These are phyloP conservation scores for Acipenser oxyrinchus DNA, from an alignment of 2,797 vertebrate genomes.

Conservation along the genomic window DNA sequence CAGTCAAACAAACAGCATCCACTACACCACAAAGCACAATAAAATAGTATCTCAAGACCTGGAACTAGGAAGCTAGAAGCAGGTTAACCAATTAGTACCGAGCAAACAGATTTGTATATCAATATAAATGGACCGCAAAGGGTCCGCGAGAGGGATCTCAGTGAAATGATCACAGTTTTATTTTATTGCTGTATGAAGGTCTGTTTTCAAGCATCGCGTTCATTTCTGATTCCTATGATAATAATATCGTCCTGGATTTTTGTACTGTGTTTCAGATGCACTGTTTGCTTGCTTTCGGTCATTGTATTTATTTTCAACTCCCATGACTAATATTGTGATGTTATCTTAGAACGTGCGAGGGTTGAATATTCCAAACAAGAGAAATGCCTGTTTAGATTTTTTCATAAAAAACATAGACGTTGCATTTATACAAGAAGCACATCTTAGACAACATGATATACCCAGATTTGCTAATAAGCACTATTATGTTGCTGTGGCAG, in stretches of 20 bases:
- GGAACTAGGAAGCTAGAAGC: no score
- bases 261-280: background rate
- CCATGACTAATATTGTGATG: background rate
- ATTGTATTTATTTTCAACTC: background rate
- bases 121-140: no score
- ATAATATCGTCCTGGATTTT: background rate
- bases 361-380: background rate
- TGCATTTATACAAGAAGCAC: no score
- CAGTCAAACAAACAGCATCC: no score
- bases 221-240: background rate
- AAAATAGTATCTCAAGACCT: no score
- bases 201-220: background rate
- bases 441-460: no score
- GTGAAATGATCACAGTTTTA: background rate
- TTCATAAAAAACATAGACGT: background rate
- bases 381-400: background rate
- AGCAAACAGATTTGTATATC: no score
- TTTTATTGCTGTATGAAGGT: background rate
- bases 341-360: background rate
- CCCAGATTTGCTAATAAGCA: no score
- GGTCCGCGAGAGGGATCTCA: no score
- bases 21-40: no score
- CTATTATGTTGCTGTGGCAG: no score
- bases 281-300: background rate
- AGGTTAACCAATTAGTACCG: no score